phyloP scores from a whole-genome alignment of 2,888 invertebrate species.

The Papilio elwesi region DNA sequence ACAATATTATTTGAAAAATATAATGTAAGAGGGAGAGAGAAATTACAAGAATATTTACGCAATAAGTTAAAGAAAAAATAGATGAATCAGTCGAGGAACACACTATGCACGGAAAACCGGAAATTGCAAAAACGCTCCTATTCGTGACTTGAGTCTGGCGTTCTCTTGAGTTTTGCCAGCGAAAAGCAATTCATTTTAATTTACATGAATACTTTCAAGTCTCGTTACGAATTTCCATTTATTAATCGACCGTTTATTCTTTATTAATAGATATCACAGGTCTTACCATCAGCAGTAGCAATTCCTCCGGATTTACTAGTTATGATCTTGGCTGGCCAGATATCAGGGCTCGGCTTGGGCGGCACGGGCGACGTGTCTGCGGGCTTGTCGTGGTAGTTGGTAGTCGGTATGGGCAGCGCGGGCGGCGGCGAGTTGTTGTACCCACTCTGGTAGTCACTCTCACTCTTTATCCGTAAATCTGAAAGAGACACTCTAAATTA shows the following conservation, averaged over 20 bases:
- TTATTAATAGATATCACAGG: not conserved
- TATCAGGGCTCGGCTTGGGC: conserved; percentile 84
- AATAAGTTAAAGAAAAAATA: too few species aligned
- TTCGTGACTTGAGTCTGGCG: too few species aligned
- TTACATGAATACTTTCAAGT: too few species aligned
- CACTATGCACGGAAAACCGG: too few species aligned
- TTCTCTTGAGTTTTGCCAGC: too few species aligned
- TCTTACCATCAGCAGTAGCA: conserved; percentile 92
- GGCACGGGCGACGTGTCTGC: conserved; percentile 81
- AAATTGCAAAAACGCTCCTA: too few species aligned
- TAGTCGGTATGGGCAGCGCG: conserved; percentile 78
- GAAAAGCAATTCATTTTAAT: too few species aligned
- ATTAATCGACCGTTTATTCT: not conserved
- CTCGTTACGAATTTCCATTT: too few species aligned
- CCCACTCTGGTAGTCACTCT: conserved; percentile 82
- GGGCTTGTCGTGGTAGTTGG: conserved; percentile 77
- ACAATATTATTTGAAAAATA: too few species aligned
- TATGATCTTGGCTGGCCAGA: conserved; percentile 86
- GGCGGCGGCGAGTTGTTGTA: conserved; percentile 85
- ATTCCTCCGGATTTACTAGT: conserved; percentile 91
- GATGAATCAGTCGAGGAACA: too few species aligned
- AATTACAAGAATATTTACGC: too few species aligned
- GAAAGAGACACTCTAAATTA: conserved; percentile 53
- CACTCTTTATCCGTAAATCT: conserved; percentile 92
- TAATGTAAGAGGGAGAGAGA: too few species aligned